Percentiles rank a stretch among this genome's conserved stretches.
These are phyloP conservation scores for Zygogramma bicolorata DNA, from an alignment of 2,888 invertebrate species.

Conservation along the genomic window DNA sequence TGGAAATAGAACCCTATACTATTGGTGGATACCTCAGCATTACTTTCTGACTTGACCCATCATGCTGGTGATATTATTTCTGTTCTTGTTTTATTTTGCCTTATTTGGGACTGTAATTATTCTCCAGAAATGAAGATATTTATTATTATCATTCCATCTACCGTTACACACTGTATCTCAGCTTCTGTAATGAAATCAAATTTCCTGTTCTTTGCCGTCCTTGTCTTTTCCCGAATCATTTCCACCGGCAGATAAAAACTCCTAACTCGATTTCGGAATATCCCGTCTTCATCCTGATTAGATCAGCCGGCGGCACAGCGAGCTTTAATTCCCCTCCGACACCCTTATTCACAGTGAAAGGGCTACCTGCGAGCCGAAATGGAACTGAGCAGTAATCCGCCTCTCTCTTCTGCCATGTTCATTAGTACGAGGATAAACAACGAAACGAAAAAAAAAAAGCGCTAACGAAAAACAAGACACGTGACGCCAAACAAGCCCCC, in stretches of 20 bases:
- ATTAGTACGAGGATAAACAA: neutral
- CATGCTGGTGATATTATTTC: no score
- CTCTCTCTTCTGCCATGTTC: neutral
- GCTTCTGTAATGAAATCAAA: neutral
- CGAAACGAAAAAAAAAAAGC: neutral
- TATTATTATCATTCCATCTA: no score
- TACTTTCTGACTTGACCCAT: no score
- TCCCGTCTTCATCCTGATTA: slow-evolving; percentile 12
- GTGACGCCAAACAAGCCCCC: neutral
- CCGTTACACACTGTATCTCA: no score
- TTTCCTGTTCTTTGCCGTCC: neutral
- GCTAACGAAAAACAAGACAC: neutral
- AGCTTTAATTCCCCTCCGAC: neutral
- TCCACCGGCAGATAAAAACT: neutral
- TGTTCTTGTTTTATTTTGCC: no score
- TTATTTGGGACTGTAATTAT: no score
- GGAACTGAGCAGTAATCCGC: slow-evolving; percentile 2
- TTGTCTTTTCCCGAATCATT: neutral
- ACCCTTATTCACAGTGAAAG: neutral
- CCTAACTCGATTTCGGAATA: neutral
- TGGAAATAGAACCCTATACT: neutral
- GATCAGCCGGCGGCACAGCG: neutral
- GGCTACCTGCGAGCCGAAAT: neutral
- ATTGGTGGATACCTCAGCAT: slow-evolving; percentile 1
- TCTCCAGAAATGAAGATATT: no score